Evolutionary conservation across 2,797 vertebrate species (phyloP), one percentile per base, ranked within the genome.

Genomic region (Lerista edwardsae): DNA sequence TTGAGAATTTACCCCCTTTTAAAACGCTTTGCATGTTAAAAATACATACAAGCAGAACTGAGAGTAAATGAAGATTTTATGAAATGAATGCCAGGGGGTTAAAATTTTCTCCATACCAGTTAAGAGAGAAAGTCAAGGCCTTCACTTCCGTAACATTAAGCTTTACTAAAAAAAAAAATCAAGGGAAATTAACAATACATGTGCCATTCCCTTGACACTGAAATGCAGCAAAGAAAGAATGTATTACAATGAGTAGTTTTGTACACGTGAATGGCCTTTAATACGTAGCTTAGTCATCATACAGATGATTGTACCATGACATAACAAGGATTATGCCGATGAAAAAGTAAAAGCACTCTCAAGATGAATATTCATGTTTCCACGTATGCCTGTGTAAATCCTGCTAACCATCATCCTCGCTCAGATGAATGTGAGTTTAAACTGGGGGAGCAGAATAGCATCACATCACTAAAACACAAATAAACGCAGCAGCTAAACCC

Each of bases 41-140:
- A 67, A 29, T 47, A 78, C 39, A 75, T 75, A n/a, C n/a, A 72
- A 80, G 67, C 6, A 10, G 55, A 85, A 68, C 77, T 79, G 68
- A 87, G 55, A 76, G 34, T 84, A 78, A 85, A 88, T 86, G 83
- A 47, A 25, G 23, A 83, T 88, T 89, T 72, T 83, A 86, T 34
- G 83, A 86, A 88, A 85, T 27, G 25, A 85, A 76, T 86, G 67
- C 25, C n/a, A 25, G 29, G 39, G 61, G 3, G 55, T 88, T 87
- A 27, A 84, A 80, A 88, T 82, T 84, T 61, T 83, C 93, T 90
- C 55, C 47, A 0, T 2, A 78, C 82, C 14, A 90, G 19, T 12
- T 76, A 72, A 82, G 25, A 2, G 19, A 74, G 57, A 19, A 41
- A 9, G 19, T 80, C 11, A 88, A 55, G 68, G 17, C 25, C 55